Percentiles rank a stretch among this genome's conserved stretches.
Evolutionary conservation across 1,140 invertebrate genomes (phyloP).

Genomic region (Drosophila ercepeae): DNA sequence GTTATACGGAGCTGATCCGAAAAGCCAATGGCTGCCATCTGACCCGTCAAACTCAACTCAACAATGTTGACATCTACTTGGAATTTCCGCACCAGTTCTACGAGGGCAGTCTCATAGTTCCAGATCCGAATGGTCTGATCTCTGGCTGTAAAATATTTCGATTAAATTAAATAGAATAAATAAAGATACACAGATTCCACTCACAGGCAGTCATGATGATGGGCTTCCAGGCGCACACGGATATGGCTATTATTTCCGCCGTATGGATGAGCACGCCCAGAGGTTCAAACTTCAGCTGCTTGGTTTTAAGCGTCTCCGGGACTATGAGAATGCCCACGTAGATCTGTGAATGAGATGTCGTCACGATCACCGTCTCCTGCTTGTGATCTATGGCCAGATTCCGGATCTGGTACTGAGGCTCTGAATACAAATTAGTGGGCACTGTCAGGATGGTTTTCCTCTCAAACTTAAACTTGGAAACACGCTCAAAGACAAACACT

Average conservation of each 20-base stretch:
- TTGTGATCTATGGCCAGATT: slow-evolving; percentile 85
- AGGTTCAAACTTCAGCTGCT: slow-evolving; percentile 84
- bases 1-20: slow-evolving; percentile 94
- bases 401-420: slow-evolving; percentile 84
- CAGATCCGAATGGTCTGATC: slow-evolving; percentile 94
- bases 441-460: slow-evolving; percentile 85
- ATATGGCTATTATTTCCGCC: slow-evolving; percentile 90
- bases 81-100: slow-evolving; percentile 92
- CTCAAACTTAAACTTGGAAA: slow-evolving; percentile 85
- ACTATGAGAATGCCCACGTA: slow-evolving; percentile 86
- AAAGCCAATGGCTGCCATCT: slow-evolving; percentile 95
- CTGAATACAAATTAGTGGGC: slow-evolving; percentile 82
- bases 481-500: slow-evolving; percentile 87
- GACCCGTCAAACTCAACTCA: slow-evolving; percentile 92
- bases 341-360: slow-evolving; percentile 86
- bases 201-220: slow-evolving; percentile 93
- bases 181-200: not conserved
- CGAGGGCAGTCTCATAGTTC: slow-evolving; percentile 92
- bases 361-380: slow-evolving; percentile 85
- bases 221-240: slow-evolving; percentile 94
- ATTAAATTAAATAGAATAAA: not conserved
- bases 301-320: slow-evolving; percentile 78
- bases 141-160: slow-evolving; percentile 63
- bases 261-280: slow-evolving; percentile 92
- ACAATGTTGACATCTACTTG: slow-evolving; percentile 91